These are phyloP conservation scores for Myopa testacea DNA, from an alignment of 2,888 invertebrate genomes.

Conservation along the genomic window DNA sequence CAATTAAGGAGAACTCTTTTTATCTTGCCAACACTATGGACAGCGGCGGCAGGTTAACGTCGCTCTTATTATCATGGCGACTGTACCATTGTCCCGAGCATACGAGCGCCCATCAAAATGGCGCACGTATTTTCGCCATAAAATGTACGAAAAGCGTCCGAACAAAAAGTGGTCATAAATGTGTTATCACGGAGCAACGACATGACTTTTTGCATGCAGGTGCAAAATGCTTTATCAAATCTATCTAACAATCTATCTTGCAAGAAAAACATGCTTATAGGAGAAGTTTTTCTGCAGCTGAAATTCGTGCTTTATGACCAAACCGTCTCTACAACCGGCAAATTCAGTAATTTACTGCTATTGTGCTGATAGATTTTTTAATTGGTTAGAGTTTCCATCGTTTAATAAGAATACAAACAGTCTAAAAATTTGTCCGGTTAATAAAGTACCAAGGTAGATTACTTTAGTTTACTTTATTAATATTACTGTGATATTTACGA, in stretches of 20 bases:
- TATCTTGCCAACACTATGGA: conserved; percentile 58
- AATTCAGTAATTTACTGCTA: background rate
- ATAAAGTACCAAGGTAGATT: too few relatives aligned
- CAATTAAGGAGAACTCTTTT: conserved; percentile 54
- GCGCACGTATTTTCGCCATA: conserved; percentile 55
- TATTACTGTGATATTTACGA: too few relatives aligned
- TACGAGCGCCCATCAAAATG: conserved; percentile 57
- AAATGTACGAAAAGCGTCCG: conserved; percentile 47
- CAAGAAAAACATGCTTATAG: background rate
- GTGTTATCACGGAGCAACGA: background rate
- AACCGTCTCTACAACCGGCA: background rate
- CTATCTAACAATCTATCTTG: too few relatives aligned
- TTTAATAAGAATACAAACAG: too few relatives aligned
- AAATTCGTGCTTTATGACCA: background rate
- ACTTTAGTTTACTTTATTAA: too few relatives aligned
- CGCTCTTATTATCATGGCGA: conserved; percentile 48
- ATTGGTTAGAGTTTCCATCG: too few relatives aligned
- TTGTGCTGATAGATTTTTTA: too few relatives aligned
- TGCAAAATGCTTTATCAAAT: background rate
- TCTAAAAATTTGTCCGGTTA: too few relatives aligned
- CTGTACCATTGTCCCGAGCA: conserved; percentile 44
- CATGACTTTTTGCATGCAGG: background rate
- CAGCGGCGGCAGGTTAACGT: conserved; percentile 54
- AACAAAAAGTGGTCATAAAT: conserved; percentile 1
- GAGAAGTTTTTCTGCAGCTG: background rate